Evolutionary conservation across 30 jellyfish, hydroid and myxozoan genomes (phyloP), one percentile per base, ranked within the genome.

Genomic region (Cassiopea andromeda): DNA sequence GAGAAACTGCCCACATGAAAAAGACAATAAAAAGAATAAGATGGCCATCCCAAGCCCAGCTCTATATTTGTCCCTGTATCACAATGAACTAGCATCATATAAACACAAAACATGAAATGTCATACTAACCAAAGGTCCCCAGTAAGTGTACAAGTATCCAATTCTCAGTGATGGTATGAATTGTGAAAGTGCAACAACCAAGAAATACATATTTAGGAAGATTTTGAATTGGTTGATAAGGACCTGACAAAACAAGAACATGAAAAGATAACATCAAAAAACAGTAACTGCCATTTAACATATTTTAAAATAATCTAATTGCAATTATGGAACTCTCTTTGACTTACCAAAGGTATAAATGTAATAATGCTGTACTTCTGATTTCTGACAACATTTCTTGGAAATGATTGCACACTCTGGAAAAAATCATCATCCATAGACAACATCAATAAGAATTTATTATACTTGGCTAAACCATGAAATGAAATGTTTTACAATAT

Each of bases 41-140:
- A 27, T 27, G 38, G 38, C 38, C 38, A 27, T 27, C 38, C 38
- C 38, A 27, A 27, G 38, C 38, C 38, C 38, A 27, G 38, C 38
- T 27, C 38, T 27, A 27, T 27, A 27, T 27, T 27, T 27, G 38
- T 27, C 38, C 38, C 38, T 27, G 38, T 27, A 27, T 27, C 38
- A 27, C 38, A 27, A 27, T 27, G 38, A 27, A 0, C 38, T 27
- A 27, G 38, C 0, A 27, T 27, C 38, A 27, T 27, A 71, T 43
- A 47, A 76, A 75, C 16, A 6, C 64, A 54, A 54, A 3, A 75
- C 3, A 19, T 16, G 18, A 57, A 44, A 54, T 15, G 38, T 27
- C 17, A 7, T 10, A 46, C 98, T 90, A 69, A 95, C 99, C 90
- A 95, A 69, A 15, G 99, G 99, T 1, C 98, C 99, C 99, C 99